These are phyloP conservation scores for Mus spicilegus DNA, from an alignment of 2,113 vertebrate genomes.

Conservation along the genomic window DNA sequence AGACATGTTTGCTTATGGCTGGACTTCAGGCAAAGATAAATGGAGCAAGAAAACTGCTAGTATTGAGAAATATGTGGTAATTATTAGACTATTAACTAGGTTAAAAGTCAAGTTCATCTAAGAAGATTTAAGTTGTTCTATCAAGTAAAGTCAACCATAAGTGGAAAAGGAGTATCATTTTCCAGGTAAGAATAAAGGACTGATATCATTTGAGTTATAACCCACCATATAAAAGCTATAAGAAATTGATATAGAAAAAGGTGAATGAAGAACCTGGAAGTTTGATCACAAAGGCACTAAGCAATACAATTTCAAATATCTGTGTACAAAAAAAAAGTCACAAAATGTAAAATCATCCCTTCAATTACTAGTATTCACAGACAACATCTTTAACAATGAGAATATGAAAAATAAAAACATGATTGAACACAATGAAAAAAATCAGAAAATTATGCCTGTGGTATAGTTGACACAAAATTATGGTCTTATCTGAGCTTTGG, in stretches of 20 bases:
- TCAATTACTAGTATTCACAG: neutral
- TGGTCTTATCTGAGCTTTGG: too few relatives aligned
- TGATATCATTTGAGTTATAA: neutral
- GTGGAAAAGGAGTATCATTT: too few relatives aligned
- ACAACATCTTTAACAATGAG: neutral
- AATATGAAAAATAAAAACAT: neutral
- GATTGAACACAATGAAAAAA: neutral
- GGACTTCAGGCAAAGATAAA: neutral
- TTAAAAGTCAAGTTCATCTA: neutral
- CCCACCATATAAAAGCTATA: neutral
- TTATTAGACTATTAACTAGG: neutral
- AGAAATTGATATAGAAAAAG: neutral
- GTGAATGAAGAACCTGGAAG: neutral
- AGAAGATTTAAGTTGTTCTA: too few relatives aligned
- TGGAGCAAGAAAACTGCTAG: neutral
- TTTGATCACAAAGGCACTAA: neutral
- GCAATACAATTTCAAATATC: neutral
- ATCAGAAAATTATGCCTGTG: neutral
- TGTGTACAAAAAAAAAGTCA: neutral
- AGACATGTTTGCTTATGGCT: neutral
- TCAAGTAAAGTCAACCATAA: too few relatives aligned
- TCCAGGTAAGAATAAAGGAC: too few relatives aligned
- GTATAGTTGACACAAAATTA: neutral
- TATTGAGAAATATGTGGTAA: neutral
- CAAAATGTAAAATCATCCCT: neutral